Conservation (phyloP, 2,888 invertebrate genomes). For the Siphlonurus alternatus region DNA sequence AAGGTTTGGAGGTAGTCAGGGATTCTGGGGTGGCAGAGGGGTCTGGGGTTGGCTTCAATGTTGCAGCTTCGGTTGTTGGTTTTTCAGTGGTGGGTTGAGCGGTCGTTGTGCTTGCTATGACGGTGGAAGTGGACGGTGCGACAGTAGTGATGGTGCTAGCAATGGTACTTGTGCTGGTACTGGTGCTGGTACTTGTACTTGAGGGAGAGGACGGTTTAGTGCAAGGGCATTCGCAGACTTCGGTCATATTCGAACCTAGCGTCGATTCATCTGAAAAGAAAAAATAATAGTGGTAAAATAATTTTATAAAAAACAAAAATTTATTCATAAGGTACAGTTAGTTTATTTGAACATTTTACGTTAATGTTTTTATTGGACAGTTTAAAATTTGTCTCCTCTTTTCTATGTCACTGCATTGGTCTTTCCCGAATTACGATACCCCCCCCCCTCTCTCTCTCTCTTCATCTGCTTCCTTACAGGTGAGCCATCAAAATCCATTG, state of each 20-base stretch:
- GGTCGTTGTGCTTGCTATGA: not conserved
- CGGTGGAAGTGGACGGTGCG: not conserved
- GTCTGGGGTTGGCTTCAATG: not conserved
- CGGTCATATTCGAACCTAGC: conserved; percentile 28
- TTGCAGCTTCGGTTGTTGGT: not conserved
- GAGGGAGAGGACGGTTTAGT: conserved; percentile 24
- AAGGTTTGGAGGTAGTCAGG: not conserved
- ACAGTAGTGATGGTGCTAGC: not conserved
- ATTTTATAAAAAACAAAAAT: too few species aligned
- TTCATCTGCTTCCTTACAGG: too few species aligned
- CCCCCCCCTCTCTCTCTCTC: too few species aligned
- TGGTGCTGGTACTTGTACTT: conserved; percentile 22
- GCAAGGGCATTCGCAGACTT: conserved; percentile 36
- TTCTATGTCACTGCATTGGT: too few species aligned
- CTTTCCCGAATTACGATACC: too few species aligned
- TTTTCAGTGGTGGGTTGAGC: not conserved
- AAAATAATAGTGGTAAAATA: not conserved
- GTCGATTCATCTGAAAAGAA: conserved; percentile 12
- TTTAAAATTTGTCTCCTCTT: too few species aligned
- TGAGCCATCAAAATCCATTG: too few species aligned
- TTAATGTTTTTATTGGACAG: too few species aligned
- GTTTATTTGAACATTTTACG: too few species aligned
- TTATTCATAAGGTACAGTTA: not conserved
- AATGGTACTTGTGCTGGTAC: conserved; percentile 14
- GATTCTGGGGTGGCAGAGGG: not conserved